These are phyloP conservation scores for Drosophila ezoana DNA, from an alignment of 2,888 invertebrate species.

Conservation along the genomic window DNA sequence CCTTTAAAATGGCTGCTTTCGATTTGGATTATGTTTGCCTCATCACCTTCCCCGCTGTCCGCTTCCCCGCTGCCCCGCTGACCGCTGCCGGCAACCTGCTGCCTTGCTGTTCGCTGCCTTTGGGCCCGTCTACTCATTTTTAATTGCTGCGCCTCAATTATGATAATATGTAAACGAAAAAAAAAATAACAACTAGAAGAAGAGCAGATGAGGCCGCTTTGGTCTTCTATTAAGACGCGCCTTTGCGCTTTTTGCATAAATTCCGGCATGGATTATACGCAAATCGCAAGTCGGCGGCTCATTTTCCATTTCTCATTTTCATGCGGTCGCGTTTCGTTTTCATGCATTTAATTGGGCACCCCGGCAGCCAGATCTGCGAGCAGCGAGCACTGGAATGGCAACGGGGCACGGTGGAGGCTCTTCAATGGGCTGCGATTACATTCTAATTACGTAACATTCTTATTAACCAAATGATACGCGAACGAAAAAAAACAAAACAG, in stretches of 20 bases:
- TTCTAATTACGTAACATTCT: slow-evolving; percentile 66
- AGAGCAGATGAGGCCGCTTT: slow-evolving; percentile 18
- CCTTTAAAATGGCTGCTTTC: slow-evolving; percentile 48
- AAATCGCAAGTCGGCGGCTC: slow-evolving; percentile 61
- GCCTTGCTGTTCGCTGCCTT: neutral
- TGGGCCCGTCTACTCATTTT: slow-evolving; percentile 1
- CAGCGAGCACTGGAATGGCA: neutral
- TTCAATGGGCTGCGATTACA: slow-evolving; percentile 56
- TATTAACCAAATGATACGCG: slow-evolving; percentile 63
- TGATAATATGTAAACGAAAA: slow-evolving; percentile 47
- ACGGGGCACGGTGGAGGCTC: neutral
- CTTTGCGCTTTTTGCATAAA: slow-evolving; percentile 63
- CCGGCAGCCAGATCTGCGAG: slow-evolving; percentile 4
- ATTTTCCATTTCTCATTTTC: slow-evolving; percentile 39
- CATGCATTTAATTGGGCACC: slow-evolving; percentile 69
- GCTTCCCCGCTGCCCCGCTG: too few relatives aligned
- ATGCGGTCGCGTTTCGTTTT: slow-evolving; percentile 53
- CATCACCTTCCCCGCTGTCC: neutral
- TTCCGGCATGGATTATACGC: slow-evolving; percentile 70
- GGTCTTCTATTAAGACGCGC: slow-evolving; percentile 38
- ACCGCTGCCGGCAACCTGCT: too few relatives aligned
- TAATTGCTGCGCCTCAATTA: slow-evolving; percentile 70
- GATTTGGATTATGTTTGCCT: slow-evolving; percentile 63
- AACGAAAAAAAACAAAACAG: slow-evolving; percentile 14
- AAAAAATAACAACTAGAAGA: neutral